phyloP scores from a whole-genome alignment of 2,113 vertebrate genomes.

The Protomyctophum bolini region DNA sequence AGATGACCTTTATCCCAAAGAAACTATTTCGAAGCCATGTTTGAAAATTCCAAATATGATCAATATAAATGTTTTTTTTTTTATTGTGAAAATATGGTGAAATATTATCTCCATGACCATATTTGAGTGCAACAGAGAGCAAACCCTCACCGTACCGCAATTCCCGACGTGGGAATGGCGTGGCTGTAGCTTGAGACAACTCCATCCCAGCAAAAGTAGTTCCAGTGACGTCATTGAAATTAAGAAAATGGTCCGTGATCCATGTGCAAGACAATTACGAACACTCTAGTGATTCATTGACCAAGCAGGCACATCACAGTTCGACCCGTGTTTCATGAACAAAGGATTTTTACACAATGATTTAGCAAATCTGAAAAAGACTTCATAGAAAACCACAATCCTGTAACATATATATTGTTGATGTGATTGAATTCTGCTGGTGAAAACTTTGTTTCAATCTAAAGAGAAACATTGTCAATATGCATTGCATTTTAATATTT shows the following conservation, averaged over 20 bases:
- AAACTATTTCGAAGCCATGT: not conserved
- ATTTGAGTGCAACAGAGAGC: not conserved
- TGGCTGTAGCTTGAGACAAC: not conserved
- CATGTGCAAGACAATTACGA: not conserved
- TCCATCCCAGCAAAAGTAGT: not conserved
- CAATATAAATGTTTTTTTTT: not conserved
- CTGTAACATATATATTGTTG: too few species aligned
- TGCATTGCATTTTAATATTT: too few species aligned
- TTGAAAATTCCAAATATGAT: slow-evolving; percentile 6
- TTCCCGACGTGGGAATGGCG: not conserved
- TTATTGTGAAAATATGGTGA: not conserved
- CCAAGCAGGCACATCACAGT: not conserved
- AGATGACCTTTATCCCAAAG: too few species aligned
- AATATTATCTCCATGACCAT: not conserved
- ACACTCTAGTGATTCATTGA: not conserved
- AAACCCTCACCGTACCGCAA: not conserved
- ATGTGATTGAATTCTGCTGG: too few species aligned
- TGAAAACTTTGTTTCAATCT: too few species aligned
- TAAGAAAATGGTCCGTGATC: slow-evolving; percentile 1
- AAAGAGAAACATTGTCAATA: too few species aligned
- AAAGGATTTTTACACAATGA: not conserved
- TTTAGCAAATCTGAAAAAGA: not conserved
- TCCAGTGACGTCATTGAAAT: not conserved
- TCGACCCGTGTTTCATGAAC: not conserved
- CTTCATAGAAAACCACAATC: not conserved